Percentiles rank a stretch among this genome's conserved stretches.
Conservation (phyloP, 2,113 vertebrate species). For the Hassar affinis region DNA sequence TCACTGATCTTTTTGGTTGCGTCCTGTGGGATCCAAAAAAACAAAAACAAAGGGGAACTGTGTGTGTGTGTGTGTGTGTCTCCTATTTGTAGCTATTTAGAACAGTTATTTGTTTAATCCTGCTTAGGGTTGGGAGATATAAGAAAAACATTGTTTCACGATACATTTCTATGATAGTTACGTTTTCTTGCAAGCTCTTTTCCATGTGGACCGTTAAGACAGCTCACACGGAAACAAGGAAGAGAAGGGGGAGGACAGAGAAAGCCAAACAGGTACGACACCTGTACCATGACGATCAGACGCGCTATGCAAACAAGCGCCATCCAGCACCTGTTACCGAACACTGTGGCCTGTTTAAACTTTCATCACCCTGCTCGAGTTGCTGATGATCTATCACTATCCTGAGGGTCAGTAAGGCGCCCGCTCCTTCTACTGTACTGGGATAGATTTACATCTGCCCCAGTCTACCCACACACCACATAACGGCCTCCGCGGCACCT, state of each 20-base stretch:
- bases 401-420: neutral
- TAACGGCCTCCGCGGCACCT: too few relatives aligned
- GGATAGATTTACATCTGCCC: slow-evolving; percentile 11
- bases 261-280: slow-evolving; percentile 22
- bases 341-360: slow-evolving; percentile 43
- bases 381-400: slow-evolving; percentile 13
- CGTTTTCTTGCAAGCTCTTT: neutral
- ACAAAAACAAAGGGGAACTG: neutral
- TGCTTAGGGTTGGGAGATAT: neutral
- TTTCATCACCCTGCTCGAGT: slow-evolving; percentile 45
- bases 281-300: neutral
- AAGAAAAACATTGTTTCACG: neutral
- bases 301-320: slow-evolving; percentile 28
- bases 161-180: neutral
- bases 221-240: neutral
- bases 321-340: slow-evolving; percentile 37
- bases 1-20: neutral
- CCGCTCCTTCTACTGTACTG: neutral
- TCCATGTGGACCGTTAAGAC: neutral
- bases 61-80: too few relatives aligned
- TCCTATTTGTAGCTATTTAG: neutral
- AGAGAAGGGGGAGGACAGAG: neutral
- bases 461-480: neutral
- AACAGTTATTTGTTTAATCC: neutral
- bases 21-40: neutral